Evolutionary conservation across 2,113 vertebrate genomes (phyloP), one percentile per base, ranked within the genome.

Genomic region (Aythya baeri): DNA sequence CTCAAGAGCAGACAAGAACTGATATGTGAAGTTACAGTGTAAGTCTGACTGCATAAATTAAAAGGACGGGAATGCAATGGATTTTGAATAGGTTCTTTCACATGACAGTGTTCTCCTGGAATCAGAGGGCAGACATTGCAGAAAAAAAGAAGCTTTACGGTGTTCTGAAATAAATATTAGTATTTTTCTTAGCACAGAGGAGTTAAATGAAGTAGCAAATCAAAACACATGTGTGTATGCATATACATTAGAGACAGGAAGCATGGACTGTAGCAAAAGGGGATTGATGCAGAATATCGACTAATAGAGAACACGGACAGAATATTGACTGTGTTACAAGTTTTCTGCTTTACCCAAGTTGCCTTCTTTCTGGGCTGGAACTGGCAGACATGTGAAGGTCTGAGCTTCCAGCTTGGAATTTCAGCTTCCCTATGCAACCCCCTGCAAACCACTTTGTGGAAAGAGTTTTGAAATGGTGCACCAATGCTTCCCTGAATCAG

Each of bases 1-100:
- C 72, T 78, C 91, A 92, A 72, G 91, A 81, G 88, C 91, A 94
- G 94, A 93, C 94, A 88, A 96, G 94, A 89, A 90, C 92, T 88
- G 94, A 97, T 95, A 97, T 81, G 93, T 96, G 90, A 94, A 97
- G 93, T 88, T 55, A 83, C 43, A 67, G 91, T 86, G 91, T 83
- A 92, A 95, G 91, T 89, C 82, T 85, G 91, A 55, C 88, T 90
- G 93, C 95, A 95, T 96, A 96, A 95, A 97, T 97, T 95, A 94
- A 93, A 93, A 86, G 85, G 88, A 96, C 14, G 26, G 94, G 94
- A 91, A 92, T 80, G 95, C 89, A 93, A 96, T 93, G 86, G 88
- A 89, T 95, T 92, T 97, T 97, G 96, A 96, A 97, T 97, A 86
- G 96, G 83, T 93, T 93, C 96, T 97, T 97, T 96, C 97, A 97